Percentiles rank a stretch among this genome's conserved stretches.
Evolutionary conservation across 2,113 vertebrate genomes (phyloP).

Genomic region (Percina caprodes): DNA sequence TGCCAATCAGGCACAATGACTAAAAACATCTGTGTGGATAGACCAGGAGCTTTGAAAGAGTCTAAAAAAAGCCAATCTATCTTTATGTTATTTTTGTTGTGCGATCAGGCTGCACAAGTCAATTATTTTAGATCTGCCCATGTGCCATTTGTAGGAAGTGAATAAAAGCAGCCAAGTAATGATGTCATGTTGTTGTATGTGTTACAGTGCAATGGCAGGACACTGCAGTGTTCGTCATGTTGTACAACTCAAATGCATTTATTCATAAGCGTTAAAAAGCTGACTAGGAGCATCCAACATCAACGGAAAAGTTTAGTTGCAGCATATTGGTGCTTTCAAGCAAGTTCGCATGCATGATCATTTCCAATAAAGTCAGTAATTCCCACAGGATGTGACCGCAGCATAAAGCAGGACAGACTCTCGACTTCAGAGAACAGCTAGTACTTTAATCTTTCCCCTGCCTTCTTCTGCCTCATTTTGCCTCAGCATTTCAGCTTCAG

Average conservation of each 20-base stretch:
- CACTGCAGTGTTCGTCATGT: neutral
- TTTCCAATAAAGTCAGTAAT: constrained; percentile 26
- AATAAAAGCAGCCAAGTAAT: neutral
- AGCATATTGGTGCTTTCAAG: constrained; percentile 18
- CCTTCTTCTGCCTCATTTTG: constrained; percentile 7
- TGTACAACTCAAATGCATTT: neutral
- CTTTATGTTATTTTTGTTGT: neutral
- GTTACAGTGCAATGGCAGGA: neutral
- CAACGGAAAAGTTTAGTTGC: constrained; percentile 34
- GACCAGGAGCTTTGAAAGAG: neutral
- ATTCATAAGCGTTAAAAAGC: neutral
- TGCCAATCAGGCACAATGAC: neutral
- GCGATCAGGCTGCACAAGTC: neutral
- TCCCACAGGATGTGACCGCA: constrained; percentile 45
- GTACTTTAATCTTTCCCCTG: constrained; percentile 16
- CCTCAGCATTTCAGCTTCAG: constrained; percentile 25
- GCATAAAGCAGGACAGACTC: constrained; percentile 42
- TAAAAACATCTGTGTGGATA: neutral
- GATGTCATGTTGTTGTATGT: neutral
- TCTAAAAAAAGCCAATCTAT: neutral
- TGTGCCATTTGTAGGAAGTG: neutral
- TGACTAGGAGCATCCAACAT: constrained; percentile 25
- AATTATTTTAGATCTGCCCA: constrained; percentile 3
- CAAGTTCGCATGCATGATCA: constrained; percentile 25
- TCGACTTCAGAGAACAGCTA: constrained; percentile 16